Conservation (phyloP, 2,888 invertebrate species). For the Oeneis ivallda region DNA sequence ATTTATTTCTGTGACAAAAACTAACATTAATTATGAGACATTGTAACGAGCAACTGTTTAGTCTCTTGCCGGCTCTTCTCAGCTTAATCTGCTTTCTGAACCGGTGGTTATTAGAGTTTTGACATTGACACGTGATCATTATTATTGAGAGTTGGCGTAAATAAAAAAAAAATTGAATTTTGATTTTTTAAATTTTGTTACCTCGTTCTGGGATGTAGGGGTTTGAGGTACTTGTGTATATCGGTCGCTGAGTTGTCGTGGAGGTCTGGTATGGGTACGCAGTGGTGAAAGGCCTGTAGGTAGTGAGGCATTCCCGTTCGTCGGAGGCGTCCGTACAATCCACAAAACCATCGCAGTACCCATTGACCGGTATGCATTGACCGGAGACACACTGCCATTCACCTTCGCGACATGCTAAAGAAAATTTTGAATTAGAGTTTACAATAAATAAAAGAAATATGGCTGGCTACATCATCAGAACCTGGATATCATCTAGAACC, state of each 20-base stretch:
- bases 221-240: slow-evolving; percentile 24
- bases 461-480: too few relatives aligned
- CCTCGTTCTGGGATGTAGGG: neutral
- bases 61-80: too few relatives aligned
- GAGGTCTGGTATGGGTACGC: slow-evolving; percentile 10
- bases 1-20: too few relatives aligned
- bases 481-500: too few relatives aligned
- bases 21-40: too few relatives aligned
- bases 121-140: too few relatives aligned
- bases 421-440: slow-evolving; percentile 20
- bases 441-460: neutral
- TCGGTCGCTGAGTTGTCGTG: slow-evolving; percentile 22
- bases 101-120: too few relatives aligned
- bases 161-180: too few relatives aligned
- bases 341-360: slow-evolving; percentile 82
- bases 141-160: too few relatives aligned
- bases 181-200: neutral
- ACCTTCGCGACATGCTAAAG: slow-evolving; percentile 82
- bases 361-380: slow-evolving; percentile 83
- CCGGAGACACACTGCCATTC: slow-evolving; percentile 87
- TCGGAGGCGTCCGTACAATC: slow-evolving; percentile 87
- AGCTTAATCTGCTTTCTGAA: too few relatives aligned
- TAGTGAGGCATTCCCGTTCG: slow-evolving; percentile 80
- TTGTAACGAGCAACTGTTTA: too few relatives aligned
- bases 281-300: slow-evolving; percentile 33